phyloP scores from a whole-genome alignment of 2,888 invertebrate species.

The Ochropleura leucogaster region DNA sequence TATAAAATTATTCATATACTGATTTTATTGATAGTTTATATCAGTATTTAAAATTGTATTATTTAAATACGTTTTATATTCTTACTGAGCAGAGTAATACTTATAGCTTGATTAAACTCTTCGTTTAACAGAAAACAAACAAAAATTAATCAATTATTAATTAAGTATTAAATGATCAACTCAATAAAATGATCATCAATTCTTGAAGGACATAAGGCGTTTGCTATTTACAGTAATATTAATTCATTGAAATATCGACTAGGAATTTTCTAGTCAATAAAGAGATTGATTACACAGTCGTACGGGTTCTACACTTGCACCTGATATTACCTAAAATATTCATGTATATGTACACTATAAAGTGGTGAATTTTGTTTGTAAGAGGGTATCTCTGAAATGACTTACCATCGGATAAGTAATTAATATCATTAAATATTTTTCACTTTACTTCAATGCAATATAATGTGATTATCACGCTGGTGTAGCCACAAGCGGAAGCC shows the following conservation, averaged over 20 bases:
- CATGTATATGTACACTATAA: neutral
- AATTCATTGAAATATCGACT: neutral
- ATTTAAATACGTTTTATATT: neutral
- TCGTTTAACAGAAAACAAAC: neutral
- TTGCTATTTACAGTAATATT: neutral
- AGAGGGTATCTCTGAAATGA: neutral
- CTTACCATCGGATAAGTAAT: neutral
- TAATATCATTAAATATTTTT: too few relatives aligned
- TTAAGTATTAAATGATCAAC: neutral
- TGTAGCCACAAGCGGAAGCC: too few relatives aligned
- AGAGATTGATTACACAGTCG: neutral
- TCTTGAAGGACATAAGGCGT: neutral
- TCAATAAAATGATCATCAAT: neutral
- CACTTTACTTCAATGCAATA: neutral
- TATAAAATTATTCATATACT: constrained; percentile 10
- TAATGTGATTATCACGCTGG: neutral
- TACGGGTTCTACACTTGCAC: neutral
- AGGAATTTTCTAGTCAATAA: neutral
- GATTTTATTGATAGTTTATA: neutral
- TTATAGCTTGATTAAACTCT: neutral
- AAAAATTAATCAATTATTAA: neutral
- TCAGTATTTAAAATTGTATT: neutral
- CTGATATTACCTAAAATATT: neutral
- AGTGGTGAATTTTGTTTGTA: neutral
- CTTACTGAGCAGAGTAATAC: neutral